These are phyloP conservation scores for Steinernema scapterisci DNA, from an alignment of 2,888 invertebrate species.

Conservation along the genomic window DNA sequence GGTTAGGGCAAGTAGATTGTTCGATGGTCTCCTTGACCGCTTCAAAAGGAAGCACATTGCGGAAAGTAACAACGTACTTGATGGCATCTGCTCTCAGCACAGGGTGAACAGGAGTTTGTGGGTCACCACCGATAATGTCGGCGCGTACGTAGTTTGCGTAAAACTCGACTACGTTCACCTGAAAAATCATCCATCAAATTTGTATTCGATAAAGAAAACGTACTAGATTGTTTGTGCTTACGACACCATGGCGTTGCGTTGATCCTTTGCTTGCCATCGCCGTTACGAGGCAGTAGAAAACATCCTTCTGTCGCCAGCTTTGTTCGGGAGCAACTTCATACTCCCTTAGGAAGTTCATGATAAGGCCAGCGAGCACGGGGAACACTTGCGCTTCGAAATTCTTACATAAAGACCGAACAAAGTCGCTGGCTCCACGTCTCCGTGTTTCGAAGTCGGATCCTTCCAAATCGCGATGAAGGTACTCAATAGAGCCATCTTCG, in stretches of 20 bases:
- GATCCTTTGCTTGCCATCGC: constrained; percentile 87
- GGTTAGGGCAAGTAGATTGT: constrained; percentile 34
- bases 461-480: constrained; percentile 92
- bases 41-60: constrained; percentile 83
- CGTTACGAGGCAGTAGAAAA: constrained; percentile 92
- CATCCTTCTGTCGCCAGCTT: constrained; percentile 84
- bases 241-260: constrained; percentile 75
- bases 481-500: constrained; percentile 97
- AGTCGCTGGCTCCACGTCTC: constrained; percentile 91
- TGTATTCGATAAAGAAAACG: neutral
- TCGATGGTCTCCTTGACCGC: constrained; percentile 76
- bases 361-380: constrained; percentile 41
- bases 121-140: constrained; percentile 76
- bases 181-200: neutral
- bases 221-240: constrained; percentile 56
- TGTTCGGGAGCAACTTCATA: constrained; percentile 78
- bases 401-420: constrained; percentile 86
- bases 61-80: constrained; percentile 93
- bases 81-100: constrained; percentile 92
- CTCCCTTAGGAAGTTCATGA: constrained; percentile 67
- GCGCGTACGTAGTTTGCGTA: constrained; percentile 83
- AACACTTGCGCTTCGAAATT: constrained; percentile 77
- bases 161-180: constrained; percentile 85
- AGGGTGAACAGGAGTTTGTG: constrained; percentile 55
- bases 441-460: constrained; percentile 92